Evolutionary conservation across 1,140 invertebrate genomes (phyloP).

Genomic region (Drosophila tropicalis): DNA sequence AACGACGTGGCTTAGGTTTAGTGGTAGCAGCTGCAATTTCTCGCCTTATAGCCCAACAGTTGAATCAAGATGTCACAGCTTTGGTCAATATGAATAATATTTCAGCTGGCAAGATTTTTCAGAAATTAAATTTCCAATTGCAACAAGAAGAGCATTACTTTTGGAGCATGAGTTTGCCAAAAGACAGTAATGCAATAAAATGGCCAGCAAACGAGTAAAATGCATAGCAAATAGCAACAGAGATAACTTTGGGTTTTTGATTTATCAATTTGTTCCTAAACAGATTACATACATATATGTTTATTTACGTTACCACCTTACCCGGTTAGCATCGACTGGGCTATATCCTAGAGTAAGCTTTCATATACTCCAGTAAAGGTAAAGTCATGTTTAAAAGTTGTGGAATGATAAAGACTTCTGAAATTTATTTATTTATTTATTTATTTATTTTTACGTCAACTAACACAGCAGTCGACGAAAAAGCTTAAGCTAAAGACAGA

Average conservation of each 20-base stretch:
- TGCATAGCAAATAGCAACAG: background rate
- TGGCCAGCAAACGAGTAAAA: constrained; percentile 36
- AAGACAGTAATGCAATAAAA: constrained; percentile 10
- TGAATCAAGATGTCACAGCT: constrained; percentile 60
- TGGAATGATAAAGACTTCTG: too few species aligned
- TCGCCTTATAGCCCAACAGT: constrained; percentile 41
- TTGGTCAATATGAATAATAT: constrained; percentile 52
- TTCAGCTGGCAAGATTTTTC: constrained; percentile 52
- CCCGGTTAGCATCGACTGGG: background rate
- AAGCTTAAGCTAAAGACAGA: too few species aligned
- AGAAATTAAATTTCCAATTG: constrained; percentile 47
- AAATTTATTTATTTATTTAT: too few species aligned
- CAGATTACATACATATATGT: background rate
- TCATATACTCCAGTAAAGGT: background rate
- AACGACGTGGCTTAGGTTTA: constrained; percentile 56
- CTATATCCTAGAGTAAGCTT: background rate
- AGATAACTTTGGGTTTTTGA: background rate
- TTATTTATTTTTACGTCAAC: too few species aligned
- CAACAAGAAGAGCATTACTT: constrained; percentile 44
- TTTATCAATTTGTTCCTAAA: background rate
- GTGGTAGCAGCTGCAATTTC: constrained; percentile 52
- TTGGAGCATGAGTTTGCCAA: constrained; percentile 60
- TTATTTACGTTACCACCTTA: background rate
- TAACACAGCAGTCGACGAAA: too few species aligned
- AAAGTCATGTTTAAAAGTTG: background rate